Evolutionary conservation across 35 echinoderm and acorn worm species (phyloP), one percentile per base, ranked within the genome.

Genomic region (Apostichopus japonicus): DNA sequence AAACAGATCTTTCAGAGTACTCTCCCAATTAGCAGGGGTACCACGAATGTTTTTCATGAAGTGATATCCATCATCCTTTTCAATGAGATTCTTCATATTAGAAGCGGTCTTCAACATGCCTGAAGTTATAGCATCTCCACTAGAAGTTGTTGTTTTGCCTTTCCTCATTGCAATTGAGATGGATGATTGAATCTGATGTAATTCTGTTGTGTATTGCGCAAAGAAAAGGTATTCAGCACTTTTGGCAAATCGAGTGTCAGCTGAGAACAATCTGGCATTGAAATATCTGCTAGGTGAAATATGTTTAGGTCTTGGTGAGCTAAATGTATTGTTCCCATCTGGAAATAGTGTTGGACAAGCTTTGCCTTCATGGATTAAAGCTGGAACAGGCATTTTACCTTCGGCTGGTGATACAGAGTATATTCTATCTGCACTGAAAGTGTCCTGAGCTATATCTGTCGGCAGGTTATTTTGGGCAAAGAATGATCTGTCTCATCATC

Each of bases 1-100:
- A 9, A 91, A 54, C 51, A 91, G 53, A 23, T 91, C 89, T 22
- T 93, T 97, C n/a, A 94, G 63, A 62, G 93, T 88, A 59, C 22
- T 56, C 65, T 96, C 86, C 95, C 95, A 96, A 44, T 96, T 94
- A 23, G 93, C 86, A 21, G 95, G 95, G 13, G 93, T 96, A 88
- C 93, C 93, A 82, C 95, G 83, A 33, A 96, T 94, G 55, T 90
- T 80, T 84, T 90, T 93, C n/a, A 97, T 19, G 27, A 97, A 97
- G 59, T 79, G 92, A 71, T 97, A 94, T 22, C 93, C 93, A 54
- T 90, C 86, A 90, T 95, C 93, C 72, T 77, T 92, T 79, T 90
- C 89, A 62, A 96, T 57, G 23, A 96, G 62, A 0, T 96, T 33
- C 58, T 88, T 83, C 55, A 94, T 17, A 6, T 53, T 87, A 63